Evolutionary conservation across 2,888 invertebrate species (phyloP), one percentile per base, ranked within the genome.

Genomic region (Polyommatus iphigenia): DNA sequence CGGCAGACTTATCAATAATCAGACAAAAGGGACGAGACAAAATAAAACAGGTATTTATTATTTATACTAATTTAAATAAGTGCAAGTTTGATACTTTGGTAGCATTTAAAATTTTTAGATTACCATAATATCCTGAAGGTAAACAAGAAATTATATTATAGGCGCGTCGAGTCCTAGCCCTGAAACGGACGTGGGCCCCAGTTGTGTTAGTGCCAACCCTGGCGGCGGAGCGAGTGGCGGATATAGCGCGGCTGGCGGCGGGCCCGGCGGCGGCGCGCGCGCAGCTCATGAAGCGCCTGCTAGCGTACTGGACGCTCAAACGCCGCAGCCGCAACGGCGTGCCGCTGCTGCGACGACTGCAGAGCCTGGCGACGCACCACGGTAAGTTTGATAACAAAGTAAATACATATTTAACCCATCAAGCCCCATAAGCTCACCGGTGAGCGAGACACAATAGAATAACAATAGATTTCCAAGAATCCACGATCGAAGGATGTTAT

Each of bases 241-340:
- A 98, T 89, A 98, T 99, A 80, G 97, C 98, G 0, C 95, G 95
- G 15, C 89, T 98, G 85, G 97, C 98, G 8, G 95, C 95, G 1
- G 93, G 92, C 0, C 87, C 91, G 0, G 87, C 90, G 0, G 95
- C 96, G 32, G 97, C 97, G 84, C 96, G 97, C 81, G 97, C 97
- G 36, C 97, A 97, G 83, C 97, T 99, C 84, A 96, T 99, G 84
- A 97, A 97, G 86, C 95, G 98, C 3, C 94, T 99, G 18, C 96
- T 99, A 78, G 98, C 98, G 0, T 99, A 99, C 87, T 99, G 99
- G 99, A 99, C 98, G 4, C 92, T 99, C 71, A 99, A 99, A 89
- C 93, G 99, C 1, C 98, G 99, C 87, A 97, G 97, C 81, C 94
- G 99, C 76, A 99, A 99, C 86, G 99, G 99, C 0, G 99, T 99